Percentiles rank a stretch among this genome's conserved stretches.
Conservation (phyloP, 2,797 vertebrate genomes). For the Trachurus trachurus region DNA sequence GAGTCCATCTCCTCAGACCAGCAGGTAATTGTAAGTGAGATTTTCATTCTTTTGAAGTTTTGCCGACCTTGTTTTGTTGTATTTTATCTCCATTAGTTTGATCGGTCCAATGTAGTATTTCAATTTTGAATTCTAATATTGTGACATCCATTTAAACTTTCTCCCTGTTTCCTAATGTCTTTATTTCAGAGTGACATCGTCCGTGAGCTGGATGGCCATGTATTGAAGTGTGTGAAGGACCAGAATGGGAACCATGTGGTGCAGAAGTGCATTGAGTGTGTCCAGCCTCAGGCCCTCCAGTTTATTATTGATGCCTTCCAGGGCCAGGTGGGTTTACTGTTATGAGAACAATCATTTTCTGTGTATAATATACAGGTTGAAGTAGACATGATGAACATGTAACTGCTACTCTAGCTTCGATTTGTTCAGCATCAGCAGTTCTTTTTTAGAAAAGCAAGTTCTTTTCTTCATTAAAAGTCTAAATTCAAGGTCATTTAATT, state of each 20-base stretch:
- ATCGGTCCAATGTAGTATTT: neutral
- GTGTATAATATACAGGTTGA: neutral
- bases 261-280: slow-evolving; percentile 99
- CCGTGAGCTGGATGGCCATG: slow-evolving; percentile 96
- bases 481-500: neutral
- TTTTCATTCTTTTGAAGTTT: slow-evolving; percentile 57
- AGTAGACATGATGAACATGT: neutral
- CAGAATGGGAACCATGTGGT: slow-evolving; percentile 99
- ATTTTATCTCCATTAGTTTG: neutral
- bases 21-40: slow-evolving; percentile 97
- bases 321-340: slow-evolving; percentile 89
- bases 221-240: slow-evolving; percentile 99
- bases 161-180: neutral
- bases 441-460: neutral
- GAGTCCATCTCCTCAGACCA: slow-evolving; percentile 99
- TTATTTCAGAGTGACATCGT: slow-evolving; percentile 95
- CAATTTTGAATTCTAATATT: neutral
- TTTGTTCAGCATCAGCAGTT: neutral
- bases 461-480: neutral
- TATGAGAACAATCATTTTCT: neutral
- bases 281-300: slow-evolving; percentile 97
- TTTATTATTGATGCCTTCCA: slow-evolving; percentile 99
- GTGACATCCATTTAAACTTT: neutral
- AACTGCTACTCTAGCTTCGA: neutral
- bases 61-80: neutral